Percentiles rank a stretch among this genome's conserved stretches.
Evolutionary conservation across 2,888 invertebrate genomes (phyloP).

Genomic region (Meganola albula): DNA sequence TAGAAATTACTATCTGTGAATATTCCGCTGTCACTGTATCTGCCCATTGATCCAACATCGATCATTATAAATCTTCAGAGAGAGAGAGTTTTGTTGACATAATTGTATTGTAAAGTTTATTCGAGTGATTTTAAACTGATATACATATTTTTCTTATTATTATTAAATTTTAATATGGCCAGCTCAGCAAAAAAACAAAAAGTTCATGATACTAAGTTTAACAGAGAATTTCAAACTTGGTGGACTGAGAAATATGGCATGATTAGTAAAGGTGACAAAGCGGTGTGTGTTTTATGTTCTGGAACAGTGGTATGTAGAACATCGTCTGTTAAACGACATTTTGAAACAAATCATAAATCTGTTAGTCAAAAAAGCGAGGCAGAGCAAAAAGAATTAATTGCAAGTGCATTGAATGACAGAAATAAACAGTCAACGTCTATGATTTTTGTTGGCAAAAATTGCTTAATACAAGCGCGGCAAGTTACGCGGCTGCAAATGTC

Average conservation of each 20-base stretch:
- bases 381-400: conserved; percentile 20
- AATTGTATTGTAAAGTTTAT: neutral
- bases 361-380: conserved; percentile 19
- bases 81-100: neutral
- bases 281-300: conserved; percentile 33
- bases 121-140: neutral
- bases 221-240: conserved; percentile 32
- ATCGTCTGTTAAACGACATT: conserved; percentile 20
- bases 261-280: conserved; percentile 34
- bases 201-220: conserved; percentile 11
- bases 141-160: too few species aligned
- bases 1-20: conserved; percentile 9
- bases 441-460: conserved; percentile 17
- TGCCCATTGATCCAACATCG: too few species aligned
- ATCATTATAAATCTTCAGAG: too few species aligned
- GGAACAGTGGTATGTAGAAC: conserved; percentile 22
- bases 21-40: conserved; percentile 7
- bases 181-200: neutral
- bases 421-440: conserved; percentile 22
- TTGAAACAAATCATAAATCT: conserved; percentile 20
- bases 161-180: neutral
- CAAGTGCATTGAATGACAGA: conserved; percentile 16
- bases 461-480: conserved; percentile 21
- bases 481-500: conserved; percentile 21
- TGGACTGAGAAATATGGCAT: conserved; percentile 32